phyloP scores from a whole-genome alignment of 2,113 vertebrate species.

The Otus sunia region DNA sequence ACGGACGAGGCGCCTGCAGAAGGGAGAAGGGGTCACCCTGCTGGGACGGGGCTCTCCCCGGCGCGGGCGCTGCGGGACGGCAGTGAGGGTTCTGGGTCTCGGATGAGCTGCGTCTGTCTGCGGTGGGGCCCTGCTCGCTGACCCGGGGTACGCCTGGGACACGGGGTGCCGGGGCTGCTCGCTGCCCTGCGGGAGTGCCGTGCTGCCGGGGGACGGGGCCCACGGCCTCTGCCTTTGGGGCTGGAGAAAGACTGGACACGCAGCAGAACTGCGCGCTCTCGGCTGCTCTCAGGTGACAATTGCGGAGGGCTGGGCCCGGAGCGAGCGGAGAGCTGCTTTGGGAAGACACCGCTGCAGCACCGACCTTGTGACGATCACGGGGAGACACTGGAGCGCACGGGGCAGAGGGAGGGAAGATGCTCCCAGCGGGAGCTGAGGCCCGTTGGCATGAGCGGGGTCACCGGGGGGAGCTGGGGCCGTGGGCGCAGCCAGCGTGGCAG shows the following conservation, averaged over 20 bases:
- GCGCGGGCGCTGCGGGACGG: accelerated
- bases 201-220: background rate
- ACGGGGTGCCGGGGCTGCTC: background rate
- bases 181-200: accelerated
- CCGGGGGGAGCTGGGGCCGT: background rate
- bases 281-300: background rate
- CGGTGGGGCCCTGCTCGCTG: background rate
- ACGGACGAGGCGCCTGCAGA: background rate
- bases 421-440: background rate
- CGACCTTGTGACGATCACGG: accelerated
- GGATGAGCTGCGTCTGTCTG: background rate
- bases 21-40: background rate
- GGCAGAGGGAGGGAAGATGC: background rate
- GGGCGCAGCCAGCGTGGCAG: accelerated
- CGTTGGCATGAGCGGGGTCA: accelerated
- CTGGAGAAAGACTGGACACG: accelerated
- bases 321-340: background rate
- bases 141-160: background rate
- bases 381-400: background rate
- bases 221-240: background rate
- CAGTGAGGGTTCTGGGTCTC: background rate
- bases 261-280: accelerated
- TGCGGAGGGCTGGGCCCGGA: background rate
- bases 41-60: accelerated
- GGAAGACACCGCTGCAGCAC: background rate